Percentiles rank a stretch among this genome's conserved stretches.
Evolutionary conservation across 1,140 invertebrate genomes (phyloP).

Genomic region (Leucophenga varia): DNA sequence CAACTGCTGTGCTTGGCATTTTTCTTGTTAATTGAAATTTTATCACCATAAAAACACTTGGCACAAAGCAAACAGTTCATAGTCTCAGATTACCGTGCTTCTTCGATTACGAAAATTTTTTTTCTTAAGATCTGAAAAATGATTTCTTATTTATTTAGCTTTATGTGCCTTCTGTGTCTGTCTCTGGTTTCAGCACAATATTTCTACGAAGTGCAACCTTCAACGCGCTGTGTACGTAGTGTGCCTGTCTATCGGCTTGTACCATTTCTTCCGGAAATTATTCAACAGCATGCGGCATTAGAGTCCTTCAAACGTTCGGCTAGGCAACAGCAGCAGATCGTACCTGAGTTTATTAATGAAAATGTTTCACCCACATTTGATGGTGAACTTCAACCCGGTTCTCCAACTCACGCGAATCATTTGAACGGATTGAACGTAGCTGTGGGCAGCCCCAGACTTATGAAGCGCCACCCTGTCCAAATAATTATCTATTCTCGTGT

Average conservation of each 20-base stretch:
- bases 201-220: too few relatives aligned
- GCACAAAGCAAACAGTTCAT: constrained; percentile 3
- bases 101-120: constrained; percentile 5
- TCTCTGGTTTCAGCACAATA: neutral
- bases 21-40: constrained; percentile 7
- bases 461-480: constrained; percentile 20
- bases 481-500: constrained; percentile 25
- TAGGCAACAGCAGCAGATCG: constrained; percentile 26
- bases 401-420: too few relatives aligned
- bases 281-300: neutral
- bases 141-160: constrained; percentile 6
- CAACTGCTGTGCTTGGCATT: constrained; percentile 27
- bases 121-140: constrained; percentile 8
- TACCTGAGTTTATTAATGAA: constrained; percentile 22
- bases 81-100: constrained; percentile 27
- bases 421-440: too few relatives aligned
- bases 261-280: constrained; percentile 22
- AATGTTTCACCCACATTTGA: too few relatives aligned
- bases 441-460: too few relatives aligned
- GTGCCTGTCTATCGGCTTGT: constrained; percentile 7
- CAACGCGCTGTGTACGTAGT: constrained; percentile 10
- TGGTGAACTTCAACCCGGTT: too few relatives aligned
- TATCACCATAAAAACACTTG: neutral
- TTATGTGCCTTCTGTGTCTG: constrained; percentile 7
- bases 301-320: constrained; percentile 12